These are phyloP conservation scores for Myotis pilosus DNA, from an alignment of 2,797 vertebrate species.

Conservation along the genomic window DNA sequence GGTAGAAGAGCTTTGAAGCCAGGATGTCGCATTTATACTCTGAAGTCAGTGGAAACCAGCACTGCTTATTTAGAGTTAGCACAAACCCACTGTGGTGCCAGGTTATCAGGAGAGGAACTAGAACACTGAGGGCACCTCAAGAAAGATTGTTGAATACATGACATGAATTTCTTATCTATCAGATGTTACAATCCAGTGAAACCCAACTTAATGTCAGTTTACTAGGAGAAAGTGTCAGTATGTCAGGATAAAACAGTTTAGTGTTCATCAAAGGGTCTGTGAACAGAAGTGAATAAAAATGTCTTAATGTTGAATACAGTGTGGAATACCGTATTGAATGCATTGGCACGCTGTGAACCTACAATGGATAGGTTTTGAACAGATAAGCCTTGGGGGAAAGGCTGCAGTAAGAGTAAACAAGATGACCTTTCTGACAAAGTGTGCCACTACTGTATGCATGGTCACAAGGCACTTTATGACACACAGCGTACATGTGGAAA, in stretches of 20 bases:
- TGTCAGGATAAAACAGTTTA: background rate
- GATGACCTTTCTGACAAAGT: background rate
- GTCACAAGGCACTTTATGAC: constrained; percentile 43
- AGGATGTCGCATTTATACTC: background rate
- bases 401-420: background rate
- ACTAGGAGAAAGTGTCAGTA: background rate
- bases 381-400: background rate
- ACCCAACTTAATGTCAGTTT: background rate
- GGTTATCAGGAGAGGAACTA: background rate
- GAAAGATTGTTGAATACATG: background rate
- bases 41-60: background rate
- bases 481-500: rapidly evolving
- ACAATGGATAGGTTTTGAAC: background rate
- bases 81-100: background rate
- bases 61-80: background rate
- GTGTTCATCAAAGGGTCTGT: background rate
- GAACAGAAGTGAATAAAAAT: background rate
- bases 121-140: background rate
- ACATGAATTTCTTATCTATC: background rate
- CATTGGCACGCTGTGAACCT: background rate
- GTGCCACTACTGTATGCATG: background rate
- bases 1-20: background rate
- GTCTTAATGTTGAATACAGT: background rate
- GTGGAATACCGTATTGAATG: background rate
- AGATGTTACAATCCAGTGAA: background rate